phyloP scores from a whole-genome alignment of 2,797 vertebrate genomes.

The Psittacula derbiana region DNA sequence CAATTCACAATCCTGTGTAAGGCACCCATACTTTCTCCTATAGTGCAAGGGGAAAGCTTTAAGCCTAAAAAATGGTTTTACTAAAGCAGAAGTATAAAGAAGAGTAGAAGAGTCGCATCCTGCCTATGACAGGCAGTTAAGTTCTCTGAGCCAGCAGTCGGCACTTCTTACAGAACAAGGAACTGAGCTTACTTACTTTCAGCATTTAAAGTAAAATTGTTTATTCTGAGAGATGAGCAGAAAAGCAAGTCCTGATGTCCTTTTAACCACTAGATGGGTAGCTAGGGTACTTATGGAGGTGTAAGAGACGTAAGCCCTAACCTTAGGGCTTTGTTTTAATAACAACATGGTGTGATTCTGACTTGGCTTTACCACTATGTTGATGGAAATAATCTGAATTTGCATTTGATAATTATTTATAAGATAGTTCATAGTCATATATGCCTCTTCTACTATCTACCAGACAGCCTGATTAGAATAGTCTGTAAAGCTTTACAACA shows the following conservation, averaged over 20 bases:
- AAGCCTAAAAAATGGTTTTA: background rate
- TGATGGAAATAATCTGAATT: background rate
- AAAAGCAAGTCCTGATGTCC: background rate
- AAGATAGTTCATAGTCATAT: background rate
- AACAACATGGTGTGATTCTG: background rate
- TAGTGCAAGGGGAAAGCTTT: background rate
- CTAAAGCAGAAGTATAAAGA: background rate
- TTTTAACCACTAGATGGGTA: background rate
- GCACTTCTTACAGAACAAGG: background rate
- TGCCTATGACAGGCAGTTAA: background rate
- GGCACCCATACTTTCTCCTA: background rate
- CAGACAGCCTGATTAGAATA: background rate
- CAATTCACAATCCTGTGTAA: background rate
- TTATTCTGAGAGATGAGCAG: background rate
- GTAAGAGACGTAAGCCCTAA: background rate
- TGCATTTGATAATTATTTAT: background rate
- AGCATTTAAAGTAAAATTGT: background rate
- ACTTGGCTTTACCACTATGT: background rate
- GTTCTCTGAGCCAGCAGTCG: background rate
- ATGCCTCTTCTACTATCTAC: background rate
- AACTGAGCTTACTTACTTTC: background rate
- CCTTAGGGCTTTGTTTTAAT: background rate
- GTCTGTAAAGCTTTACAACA: background rate
- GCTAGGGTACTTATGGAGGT: background rate
- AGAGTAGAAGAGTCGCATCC: background rate